Conservation (phyloP, 2,888 invertebrate genomes). For the Urechis unicinctus region DNA sequence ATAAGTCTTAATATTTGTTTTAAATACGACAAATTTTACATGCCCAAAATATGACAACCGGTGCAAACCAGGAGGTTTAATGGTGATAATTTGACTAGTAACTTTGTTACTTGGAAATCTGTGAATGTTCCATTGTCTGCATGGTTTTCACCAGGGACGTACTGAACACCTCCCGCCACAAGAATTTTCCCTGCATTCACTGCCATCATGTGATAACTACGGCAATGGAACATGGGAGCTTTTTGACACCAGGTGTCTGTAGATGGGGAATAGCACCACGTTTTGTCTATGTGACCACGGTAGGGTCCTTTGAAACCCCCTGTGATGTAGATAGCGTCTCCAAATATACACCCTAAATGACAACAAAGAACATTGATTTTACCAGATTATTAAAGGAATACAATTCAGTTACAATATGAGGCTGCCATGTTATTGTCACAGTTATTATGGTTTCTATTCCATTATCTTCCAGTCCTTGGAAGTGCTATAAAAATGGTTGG, state of each 20-base stretch:
- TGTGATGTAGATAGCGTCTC: slow-evolving; percentile 22
- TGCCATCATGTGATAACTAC: slow-evolving; percentile 42
- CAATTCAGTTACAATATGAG: no score
- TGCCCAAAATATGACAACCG: no score
- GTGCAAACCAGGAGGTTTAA: background rate
- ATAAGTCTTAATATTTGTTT: no score
- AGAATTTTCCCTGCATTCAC: slow-evolving; percentile 26
- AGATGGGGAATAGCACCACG: slow-evolving; percentile 29
- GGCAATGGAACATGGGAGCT: slow-evolving; percentile 27
- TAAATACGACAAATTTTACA: no score
- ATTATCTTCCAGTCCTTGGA: no score
- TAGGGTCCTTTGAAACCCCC: slow-evolving; percentile 25
- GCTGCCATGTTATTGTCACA: no score
- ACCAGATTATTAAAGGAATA: no score
- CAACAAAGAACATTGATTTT: background rate
- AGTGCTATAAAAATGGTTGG: no score
- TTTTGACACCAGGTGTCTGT: slow-evolving; percentile 26
- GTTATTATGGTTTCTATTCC: no score
- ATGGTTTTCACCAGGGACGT: slow-evolving; percentile 4
- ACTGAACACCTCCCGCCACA: slow-evolving; percentile 32
- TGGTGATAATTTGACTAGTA: background rate
- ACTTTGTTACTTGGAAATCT: slow-evolving; percentile 12
- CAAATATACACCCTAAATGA: slow-evolving; percentile 16
- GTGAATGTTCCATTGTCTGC: slow-evolving; percentile 11
- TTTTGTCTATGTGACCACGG: slow-evolving; percentile 21